Conservation (phyloP, 2,113 vertebrate species). For the Atlantisia rogersi region DNA sequence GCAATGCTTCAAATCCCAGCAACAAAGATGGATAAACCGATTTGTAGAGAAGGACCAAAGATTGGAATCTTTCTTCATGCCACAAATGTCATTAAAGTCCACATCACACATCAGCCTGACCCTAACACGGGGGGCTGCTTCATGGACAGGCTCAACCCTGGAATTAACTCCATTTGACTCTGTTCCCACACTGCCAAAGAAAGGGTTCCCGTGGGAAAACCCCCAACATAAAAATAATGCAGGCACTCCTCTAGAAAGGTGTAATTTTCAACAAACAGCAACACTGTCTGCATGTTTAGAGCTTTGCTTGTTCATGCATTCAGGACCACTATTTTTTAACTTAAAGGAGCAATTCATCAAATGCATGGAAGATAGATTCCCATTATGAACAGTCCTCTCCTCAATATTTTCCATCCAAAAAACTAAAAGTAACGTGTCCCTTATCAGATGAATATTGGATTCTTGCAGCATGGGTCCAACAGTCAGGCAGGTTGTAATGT, state of each 20-base stretch:
- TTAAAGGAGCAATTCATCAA: neutral
- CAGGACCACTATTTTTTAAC: neutral
- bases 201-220: neutral
- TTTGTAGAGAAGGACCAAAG: neutral
- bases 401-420: neutral
- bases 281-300: neutral
- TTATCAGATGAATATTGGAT: neutral
- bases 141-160: neutral
- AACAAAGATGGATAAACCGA: neutral
- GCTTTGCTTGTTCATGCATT: fast-evolving
- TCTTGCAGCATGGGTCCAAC: neutral
- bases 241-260: neutral
- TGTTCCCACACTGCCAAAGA: neutral
- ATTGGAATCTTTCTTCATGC: neutral
- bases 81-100: neutral
- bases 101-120: neutral
- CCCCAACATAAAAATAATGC: neutral
- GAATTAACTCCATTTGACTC: neutral
- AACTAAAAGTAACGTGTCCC: neutral
- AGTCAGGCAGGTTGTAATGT: neutral
- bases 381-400: neutral
- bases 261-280: neutral
- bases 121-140: neutral
- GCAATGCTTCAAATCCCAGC: neutral
- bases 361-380: neutral